Base-by-base conservation (phyloP, 2,113 vertebrate genomes). In the Poeciliopsis retropinna region DNA sequence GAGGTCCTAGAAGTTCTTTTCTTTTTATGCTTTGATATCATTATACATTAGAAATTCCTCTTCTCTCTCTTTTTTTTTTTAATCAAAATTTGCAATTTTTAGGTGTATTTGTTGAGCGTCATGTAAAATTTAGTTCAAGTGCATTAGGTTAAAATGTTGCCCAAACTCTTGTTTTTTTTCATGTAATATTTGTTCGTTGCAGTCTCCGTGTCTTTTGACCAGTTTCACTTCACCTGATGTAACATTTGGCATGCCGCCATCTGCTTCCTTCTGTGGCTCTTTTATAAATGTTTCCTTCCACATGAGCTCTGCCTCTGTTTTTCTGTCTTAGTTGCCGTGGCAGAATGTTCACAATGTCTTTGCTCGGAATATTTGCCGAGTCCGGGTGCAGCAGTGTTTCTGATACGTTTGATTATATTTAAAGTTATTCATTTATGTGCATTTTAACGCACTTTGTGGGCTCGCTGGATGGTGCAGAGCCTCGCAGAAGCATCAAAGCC, bases 1-100 rank as follows among this genome's bases (percentile, higher is more conserved):
- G 69, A 87, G 86, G 86, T 83, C 72, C 80, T 47, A 73, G 67
- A 73, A 81, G 76, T 79, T 86, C 70, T 79, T 82, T 89, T 78
- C 1, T 17, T 88, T 77, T 76, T 67, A 81, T 63, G 60, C 62
- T 81, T 79, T 57, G 51, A 54, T 74, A 44, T 87, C 84, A 57
- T 61, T 64, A 54, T 34, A 4, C 70, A 73, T 8, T 9, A 32
- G 30, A 71, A 67, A 73, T 28, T 60, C 47, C 1, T 17, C 19
- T 34, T 34, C 34, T 34, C 0, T 34, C 0, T 34, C 1, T 11
- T 37, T 37, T 71, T 39, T 54, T 64, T 72, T 68, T 62, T 61
- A 54, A 70, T 67, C 71, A 72, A 78, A 83, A 65, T 17, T 5
- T 32, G 61, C 76, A 78, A 62, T 13, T 73, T 51, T n/a, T 30